Percentiles rank a stretch among this genome's conserved stretches.
phyloP scores from a whole-genome alignment of 2,888 invertebrate genomes.

The Platynereis dumerilii region DNA sequence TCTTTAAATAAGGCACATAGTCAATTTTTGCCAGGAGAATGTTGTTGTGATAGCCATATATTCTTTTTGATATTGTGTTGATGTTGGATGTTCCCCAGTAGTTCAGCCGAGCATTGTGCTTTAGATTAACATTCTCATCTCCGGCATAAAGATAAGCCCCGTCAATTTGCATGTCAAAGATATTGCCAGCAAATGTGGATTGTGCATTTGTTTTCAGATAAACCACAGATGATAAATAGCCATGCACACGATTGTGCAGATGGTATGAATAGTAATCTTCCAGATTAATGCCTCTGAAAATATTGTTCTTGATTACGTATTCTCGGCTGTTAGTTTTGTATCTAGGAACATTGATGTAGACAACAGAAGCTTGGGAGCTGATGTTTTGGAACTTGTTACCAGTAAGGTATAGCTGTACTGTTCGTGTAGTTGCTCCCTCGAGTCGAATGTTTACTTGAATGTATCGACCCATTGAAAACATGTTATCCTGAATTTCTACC shows the following conservation, averaged over 20 bases:
- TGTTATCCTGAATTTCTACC: background rate
- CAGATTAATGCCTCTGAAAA: background rate
- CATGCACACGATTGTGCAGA: background rate
- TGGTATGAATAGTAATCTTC: no score
- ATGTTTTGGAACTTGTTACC: background rate
- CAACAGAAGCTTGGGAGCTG: background rate
- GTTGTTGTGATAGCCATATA: background rate
- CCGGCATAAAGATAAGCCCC: background rate
- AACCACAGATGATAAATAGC: background rate
- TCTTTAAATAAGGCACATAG: background rate
- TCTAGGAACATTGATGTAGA: background rate
- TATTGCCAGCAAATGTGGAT: background rate
- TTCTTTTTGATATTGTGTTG: background rate
- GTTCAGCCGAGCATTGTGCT: background rate
- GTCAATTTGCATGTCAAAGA: background rate
- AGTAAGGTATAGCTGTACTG: background rate
- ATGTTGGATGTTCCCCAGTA: background rate
- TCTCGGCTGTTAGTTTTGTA: background rate
- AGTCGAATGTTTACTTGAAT: background rate
- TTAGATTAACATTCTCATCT: background rate
- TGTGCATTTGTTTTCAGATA: background rate
- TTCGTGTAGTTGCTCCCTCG: background rate
- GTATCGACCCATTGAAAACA: background rate
- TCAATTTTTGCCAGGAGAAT: background rate
- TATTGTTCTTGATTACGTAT: background rate